Base-by-base conservation (phyloP, 2,888 invertebrate species). In the Orgyia antiqua region DNA sequence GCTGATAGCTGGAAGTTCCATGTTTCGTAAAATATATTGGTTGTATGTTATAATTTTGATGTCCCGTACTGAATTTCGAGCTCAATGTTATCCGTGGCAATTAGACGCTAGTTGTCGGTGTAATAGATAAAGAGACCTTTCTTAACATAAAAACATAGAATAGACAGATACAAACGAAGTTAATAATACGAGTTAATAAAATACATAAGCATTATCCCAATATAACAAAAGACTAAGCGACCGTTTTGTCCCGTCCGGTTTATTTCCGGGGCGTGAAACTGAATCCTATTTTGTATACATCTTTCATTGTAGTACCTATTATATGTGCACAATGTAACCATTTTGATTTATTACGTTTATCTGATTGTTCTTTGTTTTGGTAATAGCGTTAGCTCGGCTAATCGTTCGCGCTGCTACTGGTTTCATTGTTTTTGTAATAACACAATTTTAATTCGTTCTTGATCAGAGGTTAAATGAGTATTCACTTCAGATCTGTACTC, bases 201-300 rank as follows among this genome's bases (percentile, higher is more conserved):
- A n/a, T 20, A 20, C 7, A 4, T 15, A 15, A 15, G 6, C 23
- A 33, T 35, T 24, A 42, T 31, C 35, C 39, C 19, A 19, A 32
- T 24, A 53, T 41, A 47, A 51, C 35, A 45, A 45, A 43, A 38
- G 42, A 37, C 36, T 57, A 57, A 60, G 42, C 43, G 51, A 32
- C 35, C 60, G 43, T 58, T 60, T 60, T 58, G 60, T 60, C 50
- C 39, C 35, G 36, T 30, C 36, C 53, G 15, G 26, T 44, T 47
- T 40, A 47, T 45, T 58, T 60, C 60, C 57, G 43, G 37, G 34
- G 36, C 40, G 13, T 38, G 42, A 42, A 27, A 38, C 36, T 28
- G 37, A 48, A 45, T 39, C n/a, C 32, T 37, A 40, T 51, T 40
- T 35, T 31, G 36, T 36, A 31, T 27, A 38, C 45, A 42, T 41